A percentile compares a stretch with the other conserved stretches of the same genome.
Evolutionary conservation across 1,140 invertebrate genomes (phyloP).

Genomic region (Caenorhabditis latens): DNA sequence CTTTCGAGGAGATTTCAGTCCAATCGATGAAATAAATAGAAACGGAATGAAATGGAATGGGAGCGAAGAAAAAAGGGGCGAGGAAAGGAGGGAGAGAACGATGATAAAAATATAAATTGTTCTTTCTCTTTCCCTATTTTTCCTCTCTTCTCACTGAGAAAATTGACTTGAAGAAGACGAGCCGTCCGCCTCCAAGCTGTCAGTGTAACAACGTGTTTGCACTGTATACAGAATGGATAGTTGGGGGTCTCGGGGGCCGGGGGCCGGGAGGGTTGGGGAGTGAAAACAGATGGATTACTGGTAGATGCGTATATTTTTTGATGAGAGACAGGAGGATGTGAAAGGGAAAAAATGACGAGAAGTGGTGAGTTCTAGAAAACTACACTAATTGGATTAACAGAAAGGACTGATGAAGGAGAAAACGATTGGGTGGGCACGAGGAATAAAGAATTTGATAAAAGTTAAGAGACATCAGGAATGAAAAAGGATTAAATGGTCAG

Average conservation of each 20-base stretch:
- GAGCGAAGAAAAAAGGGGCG: neutral
- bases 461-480: neutral
- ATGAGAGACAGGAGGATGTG: neutral
- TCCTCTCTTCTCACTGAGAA: neutral
- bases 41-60: neutral
- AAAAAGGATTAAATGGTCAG: neutral
- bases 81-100: neutral
- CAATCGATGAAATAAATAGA: neutral
- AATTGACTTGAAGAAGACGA: neutral
- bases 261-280: neutral
- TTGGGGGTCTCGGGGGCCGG: neutral
- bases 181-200: neutral
- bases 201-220: neutral
- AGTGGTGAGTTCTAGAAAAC: conserved; percentile 16
- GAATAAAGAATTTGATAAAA: neutral
- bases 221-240: neutral
- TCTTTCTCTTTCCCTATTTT: neutral
- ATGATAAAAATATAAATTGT: conserved; percentile 44
- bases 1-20: conserved; percentile 3
- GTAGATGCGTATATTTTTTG: neutral
- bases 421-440: neutral
- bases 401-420: neutral
- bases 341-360: neutral
- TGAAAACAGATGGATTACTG: conserved; percentile 44
- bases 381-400: conserved; percentile 26